Evolutionary conservation across 2,797 vertebrate species (phyloP).

Genomic region (Anguilla pacifica): DNA sequence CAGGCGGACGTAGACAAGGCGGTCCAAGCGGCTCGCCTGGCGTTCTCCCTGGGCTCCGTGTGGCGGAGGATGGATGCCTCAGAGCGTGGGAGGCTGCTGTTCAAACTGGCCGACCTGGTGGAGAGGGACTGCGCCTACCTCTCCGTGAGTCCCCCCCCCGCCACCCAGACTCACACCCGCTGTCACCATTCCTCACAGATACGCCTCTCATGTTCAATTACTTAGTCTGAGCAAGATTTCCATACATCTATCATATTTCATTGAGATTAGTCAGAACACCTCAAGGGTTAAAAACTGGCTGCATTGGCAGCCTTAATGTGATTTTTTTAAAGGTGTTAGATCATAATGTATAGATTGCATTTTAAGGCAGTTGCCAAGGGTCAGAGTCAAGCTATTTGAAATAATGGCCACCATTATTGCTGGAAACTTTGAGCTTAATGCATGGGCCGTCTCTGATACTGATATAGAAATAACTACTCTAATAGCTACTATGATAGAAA

Average conservation of each 20-base stretch:
- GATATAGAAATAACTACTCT: conserved; percentile 46
- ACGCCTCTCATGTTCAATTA: neutral
- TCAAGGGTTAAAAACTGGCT: neutral
- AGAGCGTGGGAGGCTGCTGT: conserved; percentile 87
- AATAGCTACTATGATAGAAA: conserved; percentile 26
- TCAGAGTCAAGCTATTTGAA: neutral
- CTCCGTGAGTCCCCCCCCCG: conserved; percentile 71
- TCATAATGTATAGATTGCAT: neutral
- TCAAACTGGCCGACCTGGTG: conserved; percentile 92
- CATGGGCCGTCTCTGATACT: neutral
- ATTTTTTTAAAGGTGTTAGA: neutral
- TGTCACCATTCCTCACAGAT: neutral
- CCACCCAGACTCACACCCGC: neutral
- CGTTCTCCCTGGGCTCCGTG: conserved; percentile 89
- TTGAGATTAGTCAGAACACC: neutral
- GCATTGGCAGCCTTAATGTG: neutral
- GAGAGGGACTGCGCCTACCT: conserved; percentile 90
- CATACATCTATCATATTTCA: neutral
- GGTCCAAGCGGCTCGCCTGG: conserved; percentile 88
- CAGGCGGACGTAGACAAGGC: conserved; percentile 95
- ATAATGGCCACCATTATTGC: neutral
- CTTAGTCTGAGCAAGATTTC: neutral
- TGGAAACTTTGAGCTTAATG: conserved; percentile 39
- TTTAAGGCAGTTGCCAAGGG: neutral
- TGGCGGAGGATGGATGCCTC: conserved; percentile 97